Evolutionary conservation across 2,888 invertebrate genomes (phyloP).

Genomic region (Metellina segmentata): DNA sequence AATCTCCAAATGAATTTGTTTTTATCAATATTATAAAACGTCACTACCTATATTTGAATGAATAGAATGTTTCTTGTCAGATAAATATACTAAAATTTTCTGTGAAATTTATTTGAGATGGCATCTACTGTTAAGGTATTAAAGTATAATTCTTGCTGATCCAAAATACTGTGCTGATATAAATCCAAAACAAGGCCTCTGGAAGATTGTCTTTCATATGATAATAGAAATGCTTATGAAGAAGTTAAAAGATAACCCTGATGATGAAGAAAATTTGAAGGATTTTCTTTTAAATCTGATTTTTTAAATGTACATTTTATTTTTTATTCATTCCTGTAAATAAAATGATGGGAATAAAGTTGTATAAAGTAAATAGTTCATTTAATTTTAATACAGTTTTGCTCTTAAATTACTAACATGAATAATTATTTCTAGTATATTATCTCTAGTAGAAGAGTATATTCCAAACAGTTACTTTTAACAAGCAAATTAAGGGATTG

Average conservation of each 20-base stretch:
- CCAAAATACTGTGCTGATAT: conserved; percentile 92
- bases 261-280: conserved; percentile 86
- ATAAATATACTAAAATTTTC: neutral
- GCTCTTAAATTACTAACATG: too few relatives aligned
- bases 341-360: too few relatives aligned
- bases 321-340: neutral
- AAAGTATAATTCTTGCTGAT: conserved; percentile 84
- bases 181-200: conserved; percentile 93
- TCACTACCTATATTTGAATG: neutral
- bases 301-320: conserved; percentile 84
- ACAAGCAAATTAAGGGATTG: too few relatives aligned
- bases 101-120: conserved; percentile 78
- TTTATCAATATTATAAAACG: too few relatives aligned
- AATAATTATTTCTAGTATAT: too few relatives aligned
- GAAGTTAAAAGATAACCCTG: conserved; percentile 84
- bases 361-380: too few relatives aligned
- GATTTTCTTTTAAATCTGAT: conserved; percentile 86
- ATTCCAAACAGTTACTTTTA: too few relatives aligned
- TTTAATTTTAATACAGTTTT: too few relatives aligned
- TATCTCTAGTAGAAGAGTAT: too few relatives aligned
- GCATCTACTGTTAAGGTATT: conserved; percentile 80
- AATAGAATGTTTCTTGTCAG: neutral
- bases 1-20: too few relatives aligned
- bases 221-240: conserved; percentile 91
- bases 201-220: conserved; percentile 92